These are phyloP conservation scores for Enhydra lutris DNA, from an alignment of 2,113 vertebrate species.

Conservation along the genomic window DNA sequence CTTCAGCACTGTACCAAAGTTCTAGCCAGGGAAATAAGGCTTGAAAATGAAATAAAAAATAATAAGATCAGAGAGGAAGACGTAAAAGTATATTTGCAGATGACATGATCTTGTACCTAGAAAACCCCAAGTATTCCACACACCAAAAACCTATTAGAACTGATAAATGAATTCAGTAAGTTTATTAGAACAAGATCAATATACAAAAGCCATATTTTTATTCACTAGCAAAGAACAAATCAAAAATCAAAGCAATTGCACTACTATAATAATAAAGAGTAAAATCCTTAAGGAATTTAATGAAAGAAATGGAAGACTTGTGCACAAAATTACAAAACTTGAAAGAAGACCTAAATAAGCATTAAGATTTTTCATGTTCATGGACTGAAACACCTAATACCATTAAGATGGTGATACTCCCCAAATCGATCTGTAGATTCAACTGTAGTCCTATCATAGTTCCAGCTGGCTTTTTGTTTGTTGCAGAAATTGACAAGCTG, in stretches of 20 bases:
- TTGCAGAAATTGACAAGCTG: neutral
- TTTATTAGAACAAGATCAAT: neutral
- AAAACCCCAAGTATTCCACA: neutral
- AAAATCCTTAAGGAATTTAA: neutral
- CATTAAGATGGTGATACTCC: neutral
- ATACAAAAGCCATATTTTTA: neutral
- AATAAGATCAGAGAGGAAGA: neutral
- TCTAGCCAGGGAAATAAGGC: neutral
- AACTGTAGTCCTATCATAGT: neutral
- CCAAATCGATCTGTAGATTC: neutral
- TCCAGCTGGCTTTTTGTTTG: neutral
- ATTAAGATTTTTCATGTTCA: neutral
- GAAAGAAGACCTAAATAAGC: neutral
- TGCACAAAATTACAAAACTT: neutral
- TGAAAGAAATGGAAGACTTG: neutral
- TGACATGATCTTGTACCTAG: neutral
- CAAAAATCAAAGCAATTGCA: neutral
- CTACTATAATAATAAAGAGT: neutral
- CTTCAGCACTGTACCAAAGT: neutral
- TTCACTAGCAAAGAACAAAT: neutral
- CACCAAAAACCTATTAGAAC: neutral
- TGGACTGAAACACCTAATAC: neutral
- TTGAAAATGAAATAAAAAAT: neutral
- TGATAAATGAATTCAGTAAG: neutral
- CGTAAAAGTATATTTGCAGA: neutral